Percentiles rank a stretch among this genome's conserved stretches.
phyloP scores from a whole-genome alignment of 2,113 vertebrate species.

The Archocentrus centrarchus region DNA sequence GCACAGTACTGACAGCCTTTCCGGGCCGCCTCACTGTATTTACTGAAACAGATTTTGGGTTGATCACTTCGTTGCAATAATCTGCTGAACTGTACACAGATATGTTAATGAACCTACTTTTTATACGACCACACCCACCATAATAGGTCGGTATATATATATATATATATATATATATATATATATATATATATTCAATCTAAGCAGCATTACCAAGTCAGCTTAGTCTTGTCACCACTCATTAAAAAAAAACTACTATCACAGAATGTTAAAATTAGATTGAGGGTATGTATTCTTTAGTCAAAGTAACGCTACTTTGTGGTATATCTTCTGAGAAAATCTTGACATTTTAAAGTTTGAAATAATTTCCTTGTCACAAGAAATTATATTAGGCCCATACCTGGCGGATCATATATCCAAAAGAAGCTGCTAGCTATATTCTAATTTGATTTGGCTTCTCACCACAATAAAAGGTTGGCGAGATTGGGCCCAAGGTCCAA shows the following conservation, averaged over 20 bases:
- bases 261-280: neutral
- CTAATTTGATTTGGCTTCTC: neutral
- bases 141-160: too few species aligned
- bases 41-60: slow-evolving; percentile 4
- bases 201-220: neutral
- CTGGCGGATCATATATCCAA: neutral
- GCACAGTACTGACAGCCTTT: slow-evolving; percentile 61
- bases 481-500: neutral
- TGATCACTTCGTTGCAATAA: neutral
- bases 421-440: neutral
- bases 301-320: neutral
- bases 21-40: slow-evolving; percentile 55
- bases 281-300: neutral
- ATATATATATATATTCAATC: neutral
- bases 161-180: too few species aligned
- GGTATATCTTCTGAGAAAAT: neutral
- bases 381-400: neutral
- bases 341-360: neutral
- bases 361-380: neutral
- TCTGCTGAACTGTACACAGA: neutral
- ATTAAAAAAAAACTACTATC: neutral
- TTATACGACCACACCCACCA: too few species aligned
- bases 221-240: neutral
- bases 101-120: neutral
- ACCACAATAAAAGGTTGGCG: neutral